phyloP scores from a whole-genome alignment of 2,113 vertebrate species.

The Poeciliopsis prolifica region DNA sequence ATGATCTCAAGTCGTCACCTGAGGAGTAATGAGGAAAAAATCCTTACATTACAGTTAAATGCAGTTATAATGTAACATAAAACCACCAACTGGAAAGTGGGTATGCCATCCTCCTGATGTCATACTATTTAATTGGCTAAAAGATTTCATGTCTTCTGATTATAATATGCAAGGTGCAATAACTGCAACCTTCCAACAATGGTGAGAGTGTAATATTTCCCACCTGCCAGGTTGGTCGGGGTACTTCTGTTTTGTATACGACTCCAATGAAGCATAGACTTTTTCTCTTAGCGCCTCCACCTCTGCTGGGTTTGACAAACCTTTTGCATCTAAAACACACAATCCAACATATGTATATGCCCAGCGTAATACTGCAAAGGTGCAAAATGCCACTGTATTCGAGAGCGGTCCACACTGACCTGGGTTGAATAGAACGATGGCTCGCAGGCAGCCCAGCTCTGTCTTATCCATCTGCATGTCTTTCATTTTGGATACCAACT shows the following conservation, averaged over 20 bases:
- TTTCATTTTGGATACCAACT: conserved; percentile 97
- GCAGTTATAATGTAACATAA: background rate
- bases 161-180: background rate
- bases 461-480: conserved; percentile 99
- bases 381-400: background rate
- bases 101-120: background rate
- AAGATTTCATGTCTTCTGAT: background rate
- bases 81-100: background rate
- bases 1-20: background rate
- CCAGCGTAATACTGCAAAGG: background rate
- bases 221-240: conserved; percentile 95
- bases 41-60: background rate
- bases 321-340: conserved; percentile 88
- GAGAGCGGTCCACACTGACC: conserved; percentile 73
- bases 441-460: conserved; percentile 91
- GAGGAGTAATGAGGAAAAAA: too few relatives aligned
- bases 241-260: conserved; percentile 97
- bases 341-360: conserved; percentile 2
- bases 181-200: background rate
- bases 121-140: background rate
- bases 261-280: conserved; percentile 93
- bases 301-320: conserved; percentile 90
- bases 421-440: conserved; percentile 95
- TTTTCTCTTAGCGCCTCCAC: conserved; percentile 92
- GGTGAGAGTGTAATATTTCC: conserved; percentile 16